Evolutionary conservation across 1,140 invertebrate genomes (phyloP).

Genomic region (Liolophura sinensis): DNA sequence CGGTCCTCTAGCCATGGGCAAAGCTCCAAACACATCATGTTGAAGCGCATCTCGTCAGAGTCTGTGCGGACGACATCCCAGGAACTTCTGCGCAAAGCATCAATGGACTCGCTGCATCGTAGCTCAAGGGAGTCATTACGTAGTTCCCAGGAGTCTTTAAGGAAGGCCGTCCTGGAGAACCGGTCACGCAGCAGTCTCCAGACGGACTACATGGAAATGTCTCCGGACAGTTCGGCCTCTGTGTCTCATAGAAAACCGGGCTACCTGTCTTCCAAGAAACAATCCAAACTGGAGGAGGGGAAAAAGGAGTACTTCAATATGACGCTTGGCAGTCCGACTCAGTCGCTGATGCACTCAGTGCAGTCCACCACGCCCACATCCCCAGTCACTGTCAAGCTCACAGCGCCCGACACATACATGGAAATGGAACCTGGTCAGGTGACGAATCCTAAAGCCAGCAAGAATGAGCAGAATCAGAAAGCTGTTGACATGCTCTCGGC

Average conservation of each 20-base stretch:
- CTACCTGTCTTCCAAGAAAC: conserved; percentile 20
- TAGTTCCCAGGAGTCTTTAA: conserved; percentile 23
- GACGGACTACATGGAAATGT: conserved; percentile 45
- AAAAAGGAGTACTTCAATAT: conserved; percentile 41
- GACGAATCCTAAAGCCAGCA: not conserved
- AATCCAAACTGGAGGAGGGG: not conserved
- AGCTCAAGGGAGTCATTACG: conserved; percentile 44
- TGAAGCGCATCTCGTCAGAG: conserved; percentile 28
- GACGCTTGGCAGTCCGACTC: conserved; percentile 24
- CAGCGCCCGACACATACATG: not conserved
- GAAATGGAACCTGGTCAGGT: not conserved
- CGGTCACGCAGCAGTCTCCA: not conserved
- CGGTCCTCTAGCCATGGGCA: conserved; percentile 54
- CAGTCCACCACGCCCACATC: not conserved
- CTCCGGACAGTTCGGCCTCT: conserved; percentile 19
- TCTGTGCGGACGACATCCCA: conserved; percentile 33
- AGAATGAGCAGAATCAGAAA: conserved; percentile 2
- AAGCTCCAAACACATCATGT: conserved; percentile 24
- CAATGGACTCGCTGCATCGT: conserved; percentile 38
- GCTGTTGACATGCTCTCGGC: not conserved
- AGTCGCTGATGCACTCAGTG: not conserved
- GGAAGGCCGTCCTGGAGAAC: conserved; percentile 20
- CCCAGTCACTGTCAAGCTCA: not conserved
- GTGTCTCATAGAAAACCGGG: conserved; percentile 20
- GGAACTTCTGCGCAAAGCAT: conserved; percentile 26